Base-by-base conservation (phyloP, 2,888 invertebrate species). In the Drosophila differens region DNA sequence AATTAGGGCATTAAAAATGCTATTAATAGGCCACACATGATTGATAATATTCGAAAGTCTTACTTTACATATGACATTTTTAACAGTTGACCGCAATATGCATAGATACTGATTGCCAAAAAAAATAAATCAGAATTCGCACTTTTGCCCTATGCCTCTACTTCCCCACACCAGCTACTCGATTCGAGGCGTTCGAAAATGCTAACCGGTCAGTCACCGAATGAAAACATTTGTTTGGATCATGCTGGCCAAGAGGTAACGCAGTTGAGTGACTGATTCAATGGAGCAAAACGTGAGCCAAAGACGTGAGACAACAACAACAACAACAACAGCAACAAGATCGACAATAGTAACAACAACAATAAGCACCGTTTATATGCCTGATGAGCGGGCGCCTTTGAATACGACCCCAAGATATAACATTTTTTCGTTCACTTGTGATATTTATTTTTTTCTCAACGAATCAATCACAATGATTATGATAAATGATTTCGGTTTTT, bases 391-490 rank as follows among this genome's bases (percentile, higher is more conserved):
- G 85, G 79, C 76, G 85, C 90, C 83, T 85, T 88, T 88, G 83
- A 85, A 74, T 80, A 47, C 58, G 62, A 68, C 66, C 64, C 64
- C 68, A 87, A 73, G 76, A 81, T 73, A 80, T 70, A 77, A 61
- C 52, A 61, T 63, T 76, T 70, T 69, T 67, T 74, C 78, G 71
- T 77, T 89, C 79, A 81, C 82, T 87, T 88, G 78, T 82, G 83
- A 82, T 90, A 85, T 85, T 88, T 85, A 79, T 61, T 74, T 69
- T 70, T 87, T 91, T 82, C 83, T 81, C 89, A 90, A 88, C 89
- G 89, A 91, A 92, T 92, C 92, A 92, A 92, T 91, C 91, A 90
- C 80, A 85, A 86, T 92, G 92, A 92, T 92, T 92, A 90, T 91
- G 91, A 91, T 92, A 92, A 91, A 91, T 91, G 91, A 89, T 86